Evolutionary conservation across 2,888 invertebrate species (phyloP), one percentile per base, ranked within the genome.

Genomic region (Encarsia formosa): DNA sequence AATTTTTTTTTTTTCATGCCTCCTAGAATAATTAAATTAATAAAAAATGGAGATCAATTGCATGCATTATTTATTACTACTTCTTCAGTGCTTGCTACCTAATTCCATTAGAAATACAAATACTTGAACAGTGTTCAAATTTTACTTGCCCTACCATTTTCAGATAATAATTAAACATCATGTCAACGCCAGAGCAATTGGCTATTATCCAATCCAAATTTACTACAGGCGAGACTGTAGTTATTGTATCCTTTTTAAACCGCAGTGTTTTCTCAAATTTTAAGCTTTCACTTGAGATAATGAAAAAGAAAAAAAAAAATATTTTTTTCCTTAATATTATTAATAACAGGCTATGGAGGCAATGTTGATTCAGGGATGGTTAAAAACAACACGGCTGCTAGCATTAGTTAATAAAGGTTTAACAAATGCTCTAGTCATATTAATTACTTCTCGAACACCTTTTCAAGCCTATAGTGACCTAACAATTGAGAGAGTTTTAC

Each of bases 401-500:
- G 81, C 81, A 49, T 72, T 84, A 61, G 79, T 83, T 43, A 80
- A 81, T 62, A 78, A 79, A 64, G 78, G 78, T 56, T 69, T 73
- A 19, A 78, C 80, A 13, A 76, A 76, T 68, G 83, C 79, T 47
- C 70, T 83, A 55, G 79, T 82, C 64, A 75, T 82, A 56, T 76
- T 81, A 58, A 74, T 79, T 42, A 77, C 79, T 6, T 76, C 84
- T 50, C 80, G 81, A 65, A 79, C 77, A 63, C 85, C 86, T 61
- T 86, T 88, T 18, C 82, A 81, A 68, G 82, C 83, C 49, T 84
- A 85, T 67, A 85, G 84, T 45, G 91, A 91, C 75, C 78, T 92
- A 61, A 83, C 85, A 13, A 82, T 91, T 64, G 90, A 91, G 75
- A 84, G 84, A 72, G 85, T 88, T 45, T 80, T 91, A 65, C 88